Evolutionary conservation across 1,140 invertebrate species (phyloP).

Genomic region (Caerostris extrusa): DNA sequence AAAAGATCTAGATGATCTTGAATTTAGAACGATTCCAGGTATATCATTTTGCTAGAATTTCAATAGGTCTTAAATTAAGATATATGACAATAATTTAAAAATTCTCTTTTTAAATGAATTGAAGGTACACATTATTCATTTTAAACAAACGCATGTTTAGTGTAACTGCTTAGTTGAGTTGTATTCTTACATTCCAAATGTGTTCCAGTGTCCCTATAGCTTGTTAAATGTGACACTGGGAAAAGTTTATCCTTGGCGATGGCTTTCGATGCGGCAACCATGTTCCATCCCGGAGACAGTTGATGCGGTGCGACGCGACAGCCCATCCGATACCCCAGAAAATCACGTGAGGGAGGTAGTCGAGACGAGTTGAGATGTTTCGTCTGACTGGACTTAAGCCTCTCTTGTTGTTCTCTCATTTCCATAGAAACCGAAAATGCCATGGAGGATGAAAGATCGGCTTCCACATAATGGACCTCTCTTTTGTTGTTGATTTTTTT

Average conservation of each 20-base stretch:
- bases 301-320: slow-evolving; percentile 70
- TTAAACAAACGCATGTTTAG: no score
- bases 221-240: no score
- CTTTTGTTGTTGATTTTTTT: slow-evolving; percentile 7
- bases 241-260: neutral
- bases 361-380: slow-evolving; percentile 75
- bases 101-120: no score
- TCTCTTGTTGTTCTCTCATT: slow-evolving; percentile 76
- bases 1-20: no score
- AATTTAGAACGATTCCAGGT: no score
- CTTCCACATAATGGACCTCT: slow-evolving; percentile 75
- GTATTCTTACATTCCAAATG: no score
- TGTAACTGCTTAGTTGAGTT: no score
- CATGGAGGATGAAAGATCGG: slow-evolving; percentile 74
- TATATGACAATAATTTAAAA: no score
- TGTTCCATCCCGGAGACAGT: slow-evolving; percentile 33
- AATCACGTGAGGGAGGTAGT: slow-evolving; percentile 66
- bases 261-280: slow-evolving; percentile 16
- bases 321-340: slow-evolving; percentile 69
- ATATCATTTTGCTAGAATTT: no score
- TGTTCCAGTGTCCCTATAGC: no score
- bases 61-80: no score
- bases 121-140: no score
- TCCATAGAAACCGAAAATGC: slow-evolving; percentile 77
- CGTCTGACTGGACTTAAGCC: slow-evolving; percentile 77